Percentiles rank a stretch among this genome's conserved stretches.
phyloP scores from a whole-genome alignment of 2,113 vertebrate genomes.

The Nymphicus hollandicus region DNA sequence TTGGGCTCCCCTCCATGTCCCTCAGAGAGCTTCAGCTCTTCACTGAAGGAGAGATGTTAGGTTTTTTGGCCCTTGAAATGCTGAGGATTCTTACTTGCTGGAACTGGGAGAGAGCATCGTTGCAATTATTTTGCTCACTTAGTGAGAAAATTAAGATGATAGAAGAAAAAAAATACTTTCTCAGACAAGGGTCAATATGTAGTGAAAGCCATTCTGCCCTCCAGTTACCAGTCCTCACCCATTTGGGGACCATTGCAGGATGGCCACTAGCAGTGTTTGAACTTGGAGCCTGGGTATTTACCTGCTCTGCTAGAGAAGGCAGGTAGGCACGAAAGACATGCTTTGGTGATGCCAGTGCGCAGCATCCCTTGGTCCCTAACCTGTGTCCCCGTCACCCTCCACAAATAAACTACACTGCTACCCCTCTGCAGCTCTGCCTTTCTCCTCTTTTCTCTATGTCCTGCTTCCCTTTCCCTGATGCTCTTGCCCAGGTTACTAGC shows the following conservation, averaged over 20 bases:
- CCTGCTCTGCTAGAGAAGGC: not conserved
- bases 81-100: not conserved
- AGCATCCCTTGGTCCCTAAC: not conserved
- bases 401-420: rapidly evolving
- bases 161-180: not conserved
- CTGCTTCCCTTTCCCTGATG: not conserved
- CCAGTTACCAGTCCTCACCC: not conserved
- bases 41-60: rapidly evolving
- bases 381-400: rapidly evolving
- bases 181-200: not conserved
- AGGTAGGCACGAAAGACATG: not conserved
- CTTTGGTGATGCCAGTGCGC: rapidly evolving
- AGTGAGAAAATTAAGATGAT: not conserved
- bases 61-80: not conserved
- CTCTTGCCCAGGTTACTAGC: not conserved
- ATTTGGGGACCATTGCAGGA: not conserved
- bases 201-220: not conserved
- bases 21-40: not conserved
- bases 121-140: not conserved
- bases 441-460: not conserved
- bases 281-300: too few species aligned
- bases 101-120: not conserved
- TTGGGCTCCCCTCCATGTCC: rapidly evolving
- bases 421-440: too few species aligned
- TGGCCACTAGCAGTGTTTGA: rapidly evolving